phyloP scores from a whole-genome alignment of 2,113 vertebrate genomes.

The Cephalopholis sonnerati region DNA sequence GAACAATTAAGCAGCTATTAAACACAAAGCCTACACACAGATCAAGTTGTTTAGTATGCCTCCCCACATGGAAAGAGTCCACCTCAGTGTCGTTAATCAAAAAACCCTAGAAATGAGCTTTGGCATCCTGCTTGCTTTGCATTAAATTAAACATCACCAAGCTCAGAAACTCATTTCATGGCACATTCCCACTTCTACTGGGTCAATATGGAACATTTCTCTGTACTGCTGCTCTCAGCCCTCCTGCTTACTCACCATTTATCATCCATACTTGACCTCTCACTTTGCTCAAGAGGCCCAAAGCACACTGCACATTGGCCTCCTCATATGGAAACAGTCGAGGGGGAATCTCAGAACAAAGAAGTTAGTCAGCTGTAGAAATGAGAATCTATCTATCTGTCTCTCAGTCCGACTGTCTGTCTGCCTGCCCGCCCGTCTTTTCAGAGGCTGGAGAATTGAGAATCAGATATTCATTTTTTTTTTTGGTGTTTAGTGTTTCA shows the following conservation, averaged over 20 bases:
- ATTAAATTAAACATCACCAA: conserved; percentile 72
- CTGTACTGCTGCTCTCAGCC: conserved; percentile 31
- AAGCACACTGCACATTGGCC: conserved; percentile 27
- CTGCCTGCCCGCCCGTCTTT: neutral
- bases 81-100: conserved; percentile 48
- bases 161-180: conserved; percentile 75
- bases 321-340: conserved; percentile 9
- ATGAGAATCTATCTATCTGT: neutral
- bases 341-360: neutral
- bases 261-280: conserved; percentile 63
- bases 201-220: conserved; percentile 59
- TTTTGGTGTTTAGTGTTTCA: neutral
- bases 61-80: conserved; percentile 22
- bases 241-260: conserved; percentile 47
- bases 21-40: neutral
- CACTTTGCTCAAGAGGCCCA: conserved; percentile 44
- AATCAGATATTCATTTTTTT: neutral
- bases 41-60: conserved; percentile 39
- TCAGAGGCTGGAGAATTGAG: neutral
- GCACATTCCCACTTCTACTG: conserved; percentile 64
- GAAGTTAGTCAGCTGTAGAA: neutral
- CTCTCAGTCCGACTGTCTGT: no score
- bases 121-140: conserved; percentile 66
- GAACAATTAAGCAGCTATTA: conserved; percentile 19
- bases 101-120: conserved; percentile 48